These are phyloP conservation scores for Apogon talboti DNA, from an alignment of 2,797 vertebrate genomes.

Conservation along the genomic window DNA sequence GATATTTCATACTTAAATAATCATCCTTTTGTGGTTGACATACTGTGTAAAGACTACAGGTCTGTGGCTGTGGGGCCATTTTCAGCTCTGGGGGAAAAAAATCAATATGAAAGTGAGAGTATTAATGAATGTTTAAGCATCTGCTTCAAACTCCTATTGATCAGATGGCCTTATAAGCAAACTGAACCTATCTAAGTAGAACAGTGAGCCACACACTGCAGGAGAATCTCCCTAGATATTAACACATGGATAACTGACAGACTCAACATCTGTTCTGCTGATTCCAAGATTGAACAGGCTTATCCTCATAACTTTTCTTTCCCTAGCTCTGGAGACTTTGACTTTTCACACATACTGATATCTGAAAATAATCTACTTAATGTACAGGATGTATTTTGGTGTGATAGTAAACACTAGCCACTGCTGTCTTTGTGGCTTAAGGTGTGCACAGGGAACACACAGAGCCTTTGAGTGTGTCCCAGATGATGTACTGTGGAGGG, in stretches of 20 bases:
- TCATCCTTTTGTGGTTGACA: conserved; percentile 63
- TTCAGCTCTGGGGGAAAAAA: conserved; percentile 34
- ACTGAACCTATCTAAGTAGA: conserved; percentile 49
- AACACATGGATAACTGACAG: conserved; percentile 50
- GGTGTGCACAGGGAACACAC: too few species aligned
- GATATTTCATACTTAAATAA: conserved; percentile 72
- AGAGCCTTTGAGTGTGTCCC: too few species aligned
- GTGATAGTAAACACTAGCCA: too few species aligned
- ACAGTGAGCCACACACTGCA: conserved; percentile 43
- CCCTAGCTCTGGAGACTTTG: conserved; percentile 10
- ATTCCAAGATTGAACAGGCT: conserved; percentile 21
- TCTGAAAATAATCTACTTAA: conserved; percentile 14
- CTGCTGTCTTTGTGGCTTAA: too few species aligned
- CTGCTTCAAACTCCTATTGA: conserved; percentile 69
- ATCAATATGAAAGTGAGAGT: conserved; percentile 70
- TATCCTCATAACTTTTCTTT: conserved; percentile 15
- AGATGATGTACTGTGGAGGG: too few species aligned
- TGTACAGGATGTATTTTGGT: neutral
- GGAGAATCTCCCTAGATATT: conserved; percentile 49
- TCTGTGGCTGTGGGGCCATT: conserved; percentile 42
- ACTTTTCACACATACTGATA: conserved; percentile 11
- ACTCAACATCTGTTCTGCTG: conserved; percentile 41
- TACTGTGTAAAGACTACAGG: conserved; percentile 50
- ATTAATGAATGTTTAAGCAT: conserved; percentile 78
- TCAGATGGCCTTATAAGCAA: conserved; percentile 55